Conservation (phyloP, 2,888 invertebrate genomes). For the Apamea monoglypha region DNA sequence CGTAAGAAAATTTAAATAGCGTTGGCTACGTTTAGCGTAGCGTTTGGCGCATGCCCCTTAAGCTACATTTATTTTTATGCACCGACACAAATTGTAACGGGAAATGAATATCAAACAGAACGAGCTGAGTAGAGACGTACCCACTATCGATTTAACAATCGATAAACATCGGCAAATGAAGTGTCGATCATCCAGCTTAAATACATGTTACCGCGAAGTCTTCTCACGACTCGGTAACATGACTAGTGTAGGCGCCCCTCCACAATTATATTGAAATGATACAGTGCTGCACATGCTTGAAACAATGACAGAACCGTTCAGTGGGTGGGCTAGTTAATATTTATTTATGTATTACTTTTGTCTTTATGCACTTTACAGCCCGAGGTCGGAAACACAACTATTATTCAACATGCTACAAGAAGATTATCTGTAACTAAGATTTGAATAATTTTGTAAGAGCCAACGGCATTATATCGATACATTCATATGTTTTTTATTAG, state of each 20-base stretch:
- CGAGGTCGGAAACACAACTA: slow-evolving; percentile 56
- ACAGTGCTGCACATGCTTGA: slow-evolving; percentile 76
- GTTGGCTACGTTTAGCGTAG: too few species aligned
- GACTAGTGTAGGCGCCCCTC: slow-evolving; percentile 81
- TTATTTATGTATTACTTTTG: slow-evolving; percentile 80
- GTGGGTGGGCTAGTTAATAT: slow-evolving; percentile 83
- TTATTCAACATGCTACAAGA: slow-evolving; percentile 42
- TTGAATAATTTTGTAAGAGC: slow-evolving; percentile 38
- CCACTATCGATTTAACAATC: slow-evolving; percentile 35
- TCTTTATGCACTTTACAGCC: slow-evolving; percentile 72
- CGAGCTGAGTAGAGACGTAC: neutral
- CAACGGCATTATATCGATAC: slow-evolving; percentile 16
- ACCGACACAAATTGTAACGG: slow-evolving; percentile 2
- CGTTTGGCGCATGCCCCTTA: neutral
- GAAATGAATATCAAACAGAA: neutral
- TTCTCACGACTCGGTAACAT: slow-evolving; percentile 42
- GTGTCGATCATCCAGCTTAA: slow-evolving; percentile 46
- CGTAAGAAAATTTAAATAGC: neutral
- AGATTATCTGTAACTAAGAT: slow-evolving; percentile 44
- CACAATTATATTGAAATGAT: slow-evolving; percentile 84
- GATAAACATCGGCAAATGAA: slow-evolving; percentile 46
- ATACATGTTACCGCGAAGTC: slow-evolving; percentile 49
- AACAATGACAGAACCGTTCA: slow-evolving; percentile 84
- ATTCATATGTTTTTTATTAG: slow-evolving; percentile 29
- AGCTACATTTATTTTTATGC: neutral